Conservation (phyloP, 2,888 invertebrate genomes). For the Cyrtodaria siliqua region DNA sequence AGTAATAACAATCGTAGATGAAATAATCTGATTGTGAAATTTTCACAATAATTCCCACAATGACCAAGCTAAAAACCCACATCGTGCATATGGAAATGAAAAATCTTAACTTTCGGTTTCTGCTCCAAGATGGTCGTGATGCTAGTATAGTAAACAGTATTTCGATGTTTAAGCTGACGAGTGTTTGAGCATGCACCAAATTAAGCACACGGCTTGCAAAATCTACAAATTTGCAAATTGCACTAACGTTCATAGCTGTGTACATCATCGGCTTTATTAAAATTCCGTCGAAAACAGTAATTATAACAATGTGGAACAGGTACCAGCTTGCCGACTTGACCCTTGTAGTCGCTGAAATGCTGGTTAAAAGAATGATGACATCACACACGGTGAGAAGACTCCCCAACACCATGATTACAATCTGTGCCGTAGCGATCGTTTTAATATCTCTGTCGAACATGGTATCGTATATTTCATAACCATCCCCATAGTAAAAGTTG, state of each 20-base stretch:
- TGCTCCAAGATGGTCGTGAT: slow-evolving; percentile 5
- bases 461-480: too few relatives aligned
- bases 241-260: neutral
- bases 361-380: slow-evolving; percentile 4
- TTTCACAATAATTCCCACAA: neutral
- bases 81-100: neutral
- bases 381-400: neutral
- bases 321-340: slow-evolving; percentile 14
- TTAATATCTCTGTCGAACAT: too few relatives aligned
- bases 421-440: too few relatives aligned
- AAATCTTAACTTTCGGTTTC: slow-evolving; percentile 7
- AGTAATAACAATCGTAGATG: neutral
- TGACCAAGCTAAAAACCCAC: slow-evolving; percentile 8
- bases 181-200: neutral
- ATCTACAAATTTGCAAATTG: slow-evolving; percentile 4
- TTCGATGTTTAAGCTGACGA: slow-evolving; percentile 13
- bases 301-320: slow-evolving; percentile 12
- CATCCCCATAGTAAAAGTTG: too few relatives aligned
- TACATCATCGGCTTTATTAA: slow-evolving; percentile 2
- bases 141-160: slow-evolving; percentile 10
- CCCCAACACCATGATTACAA: slow-evolving; percentile 8
- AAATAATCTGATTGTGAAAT: too few relatives aligned
- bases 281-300: neutral
- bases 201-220: neutral
- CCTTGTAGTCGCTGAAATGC: neutral